Conservation (phyloP, 1,140 invertebrate genomes). For the Arctopsyche grandis region DNA sequence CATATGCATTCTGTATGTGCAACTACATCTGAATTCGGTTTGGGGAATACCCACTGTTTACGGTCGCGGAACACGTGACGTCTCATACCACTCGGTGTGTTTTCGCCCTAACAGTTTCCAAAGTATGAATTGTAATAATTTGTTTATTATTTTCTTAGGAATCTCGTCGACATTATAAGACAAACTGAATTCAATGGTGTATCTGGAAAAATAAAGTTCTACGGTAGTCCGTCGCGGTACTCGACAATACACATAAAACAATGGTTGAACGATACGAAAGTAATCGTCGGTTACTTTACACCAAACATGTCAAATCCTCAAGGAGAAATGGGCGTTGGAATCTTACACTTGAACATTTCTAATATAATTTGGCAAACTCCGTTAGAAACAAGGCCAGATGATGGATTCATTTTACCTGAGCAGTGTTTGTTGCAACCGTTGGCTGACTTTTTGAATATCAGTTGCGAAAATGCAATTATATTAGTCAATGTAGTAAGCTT, state of each 20-base stretch:
- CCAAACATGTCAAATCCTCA: constrained; percentile 64
- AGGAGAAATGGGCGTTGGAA: constrained; percentile 63
- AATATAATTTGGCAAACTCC: constrained; percentile 74
- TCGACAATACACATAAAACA: constrained; percentile 79
- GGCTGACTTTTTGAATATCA: constrained; percentile 72
- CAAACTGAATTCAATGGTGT: constrained; percentile 79
- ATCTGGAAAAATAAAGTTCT: constrained; percentile 79
- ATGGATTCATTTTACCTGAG: constrained; percentile 71
- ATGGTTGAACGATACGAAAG: constrained; percentile 68
- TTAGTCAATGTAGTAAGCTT: constrained; percentile 78
- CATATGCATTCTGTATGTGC: too few relatives aligned
- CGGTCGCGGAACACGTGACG: too few relatives aligned
- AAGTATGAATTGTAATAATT: too few relatives aligned
- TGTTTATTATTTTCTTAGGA: constrained; percentile 58
- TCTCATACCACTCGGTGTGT: too few relatives aligned
- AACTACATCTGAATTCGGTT: too few relatives aligned
- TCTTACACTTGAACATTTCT: constrained; percentile 66
- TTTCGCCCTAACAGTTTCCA: too few relatives aligned
- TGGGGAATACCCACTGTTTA: too few relatives aligned
- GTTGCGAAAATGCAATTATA: constrained; percentile 79
- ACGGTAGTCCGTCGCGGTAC: constrained; percentile 73
- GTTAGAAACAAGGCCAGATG: constrained; percentile 70
- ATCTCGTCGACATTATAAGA: constrained; percentile 67
- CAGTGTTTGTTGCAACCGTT: constrained; percentile 74
- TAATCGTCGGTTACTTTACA: constrained; percentile 72